A percentile compares a stretch with the other conserved stretches of the same genome.
phyloP scores from a whole-genome alignment of 2,113 vertebrate species.

The Riparia riparia region DNA sequence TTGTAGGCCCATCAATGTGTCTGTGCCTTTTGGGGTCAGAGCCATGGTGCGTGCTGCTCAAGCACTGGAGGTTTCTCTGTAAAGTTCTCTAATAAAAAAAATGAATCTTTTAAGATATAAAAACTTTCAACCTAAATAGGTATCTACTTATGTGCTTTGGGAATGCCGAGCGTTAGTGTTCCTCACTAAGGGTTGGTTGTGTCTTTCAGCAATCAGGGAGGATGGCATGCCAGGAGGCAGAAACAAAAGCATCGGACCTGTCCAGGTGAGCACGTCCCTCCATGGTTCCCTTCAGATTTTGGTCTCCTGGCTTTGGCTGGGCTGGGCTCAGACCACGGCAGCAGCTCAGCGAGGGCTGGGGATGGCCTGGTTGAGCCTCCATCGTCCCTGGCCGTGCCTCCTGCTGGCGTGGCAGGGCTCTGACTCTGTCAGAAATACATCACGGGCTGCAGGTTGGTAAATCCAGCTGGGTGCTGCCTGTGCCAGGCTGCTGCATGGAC shows the following conservation, averaged over 20 bases:
- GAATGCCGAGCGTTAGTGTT: fast-evolving
- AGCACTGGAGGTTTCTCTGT: neutral
- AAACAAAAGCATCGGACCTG: conserved; percentile 98
- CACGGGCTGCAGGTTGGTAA: fast-evolving
- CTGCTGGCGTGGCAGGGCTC: neutral
- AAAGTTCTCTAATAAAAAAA: neutral
- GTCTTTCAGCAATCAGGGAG: conserved; percentile 92
- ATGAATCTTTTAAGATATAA: fast-evolving
- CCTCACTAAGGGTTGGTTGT: conserved; percentile 31
- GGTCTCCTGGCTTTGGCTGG: neutral
- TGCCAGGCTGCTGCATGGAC: neutral
- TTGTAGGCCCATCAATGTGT: fast-evolving
- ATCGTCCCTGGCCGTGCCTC: fast-evolving
- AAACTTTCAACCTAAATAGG: neutral
- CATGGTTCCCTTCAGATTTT: neutral
- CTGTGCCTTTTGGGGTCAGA: neutral
- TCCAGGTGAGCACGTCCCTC: conserved; percentile 84
- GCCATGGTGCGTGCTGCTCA: fast-evolving
- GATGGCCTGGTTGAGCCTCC: neutral
- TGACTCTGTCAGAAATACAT: fast-evolving
- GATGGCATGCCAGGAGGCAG: conserved; percentile 98
- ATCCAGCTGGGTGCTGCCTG: neutral
- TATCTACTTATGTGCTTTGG: neutral
- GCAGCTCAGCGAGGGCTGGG: fast-evolving
- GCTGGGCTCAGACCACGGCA: fast-evolving